A percentile compares a stretch with the other conserved stretches of the same genome.
Evolutionary conservation across 2,888 invertebrate species (phyloP).

Genomic region (Boloria selene): DNA sequence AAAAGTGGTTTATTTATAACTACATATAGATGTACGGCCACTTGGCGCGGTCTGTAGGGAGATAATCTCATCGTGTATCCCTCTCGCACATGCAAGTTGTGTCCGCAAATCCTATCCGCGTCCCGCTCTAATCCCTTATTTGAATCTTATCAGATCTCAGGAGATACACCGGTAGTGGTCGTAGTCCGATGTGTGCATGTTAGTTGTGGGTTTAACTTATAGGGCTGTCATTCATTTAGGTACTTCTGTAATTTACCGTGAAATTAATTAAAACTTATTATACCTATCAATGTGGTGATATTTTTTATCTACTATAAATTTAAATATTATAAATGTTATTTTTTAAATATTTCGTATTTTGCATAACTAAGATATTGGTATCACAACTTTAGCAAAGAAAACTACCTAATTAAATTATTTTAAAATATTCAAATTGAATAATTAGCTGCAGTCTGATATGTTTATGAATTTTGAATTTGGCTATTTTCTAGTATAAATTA

Average conservation of each 20-base stretch:
- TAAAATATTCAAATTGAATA: too few relatives aligned
- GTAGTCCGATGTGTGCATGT: constrained; percentile 66
- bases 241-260: neutral
- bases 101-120: constrained; percentile 72
- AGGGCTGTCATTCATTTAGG: constrained; percentile 57
- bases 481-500: too few relatives aligned
- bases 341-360: too few relatives aligned
- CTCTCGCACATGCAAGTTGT: constrained; percentile 59
- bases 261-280: neutral
- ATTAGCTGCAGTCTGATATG: too few relatives aligned
- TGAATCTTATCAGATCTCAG: constrained; percentile 83
- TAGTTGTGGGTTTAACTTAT: constrained; percentile 58
- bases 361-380: too few relatives aligned
- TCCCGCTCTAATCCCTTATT: constrained; percentile 82
- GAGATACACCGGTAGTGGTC: constrained; percentile 77
- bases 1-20: constrained; percentile 49
- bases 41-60: constrained; percentile 70
- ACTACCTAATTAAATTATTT: too few relatives aligned
- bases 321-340: too few relatives aligned
- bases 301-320: too few relatives aligned
- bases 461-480: too few relatives aligned
- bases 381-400: too few relatives aligned
- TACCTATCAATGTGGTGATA: too few relatives aligned
- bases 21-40: constrained; percentile 53
- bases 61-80: constrained; percentile 75